phyloP scores from a whole-genome alignment of 2,888 invertebrate genomes.

The Drymonia ruficornis region DNA sequence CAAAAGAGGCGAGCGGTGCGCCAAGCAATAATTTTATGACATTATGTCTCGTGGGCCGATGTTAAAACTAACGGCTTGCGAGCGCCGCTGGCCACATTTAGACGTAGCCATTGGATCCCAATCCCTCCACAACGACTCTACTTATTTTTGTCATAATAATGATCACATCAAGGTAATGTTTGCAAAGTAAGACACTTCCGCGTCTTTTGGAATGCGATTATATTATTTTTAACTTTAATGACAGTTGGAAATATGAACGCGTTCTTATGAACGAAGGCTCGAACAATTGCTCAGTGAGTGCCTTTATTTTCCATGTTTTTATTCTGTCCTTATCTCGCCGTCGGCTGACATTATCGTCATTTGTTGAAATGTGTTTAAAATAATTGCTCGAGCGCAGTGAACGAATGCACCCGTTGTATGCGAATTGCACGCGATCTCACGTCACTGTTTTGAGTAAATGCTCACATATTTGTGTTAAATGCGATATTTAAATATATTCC shows the following conservation, averaged over 20 bases:
- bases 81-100: too few relatives aligned
- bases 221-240: not conserved
- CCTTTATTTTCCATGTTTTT: conserved; percentile 55
- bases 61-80: too few relatives aligned
- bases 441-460: conserved; percentile 74
- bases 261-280: conserved; percentile 50
- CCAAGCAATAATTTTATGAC: too few relatives aligned
- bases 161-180: too few relatives aligned
- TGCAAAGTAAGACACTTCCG: not conserved
- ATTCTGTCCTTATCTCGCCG: conserved; percentile 69
- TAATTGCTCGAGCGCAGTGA: conserved; percentile 77
- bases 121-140: not conserved
- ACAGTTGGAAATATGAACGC: conserved; percentile 31
- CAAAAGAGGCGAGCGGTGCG: too few relatives aligned
- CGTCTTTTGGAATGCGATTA: conserved; percentile 1
- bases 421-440: conserved; percentile 78
- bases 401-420: conserved; percentile 73
- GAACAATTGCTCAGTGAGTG: conserved; percentile 65
- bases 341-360: conserved; percentile 80
- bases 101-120: too few relatives aligned
- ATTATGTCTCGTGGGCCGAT: too few relatives aligned
- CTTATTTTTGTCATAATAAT: too few relatives aligned
- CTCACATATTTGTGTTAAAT: conserved; percentile 81
- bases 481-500: conserved; percentile 60
- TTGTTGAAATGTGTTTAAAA: conserved; percentile 85